Conservation (phyloP, 2,888 invertebrate species). For the Pediacus dermestoides region DNA sequence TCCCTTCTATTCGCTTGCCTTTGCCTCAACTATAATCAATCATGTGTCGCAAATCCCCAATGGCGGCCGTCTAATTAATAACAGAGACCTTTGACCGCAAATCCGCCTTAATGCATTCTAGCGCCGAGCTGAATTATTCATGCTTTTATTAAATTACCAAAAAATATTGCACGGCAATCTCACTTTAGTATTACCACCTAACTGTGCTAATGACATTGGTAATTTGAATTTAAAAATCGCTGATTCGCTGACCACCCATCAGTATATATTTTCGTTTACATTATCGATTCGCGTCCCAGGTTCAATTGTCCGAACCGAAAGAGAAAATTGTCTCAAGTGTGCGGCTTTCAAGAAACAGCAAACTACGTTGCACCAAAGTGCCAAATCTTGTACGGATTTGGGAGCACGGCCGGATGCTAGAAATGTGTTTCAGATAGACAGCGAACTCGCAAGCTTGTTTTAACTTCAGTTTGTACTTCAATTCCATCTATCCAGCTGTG, state of each 20-base stretch:
- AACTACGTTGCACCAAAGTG: slow-evolving; percentile 22
- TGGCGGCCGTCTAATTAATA: slow-evolving; percentile 28
- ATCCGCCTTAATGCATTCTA: slow-evolving; percentile 26
- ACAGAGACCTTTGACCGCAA: slow-evolving; percentile 28
- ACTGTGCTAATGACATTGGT: too few relatives aligned
- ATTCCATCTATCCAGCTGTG: slow-evolving; percentile 2
- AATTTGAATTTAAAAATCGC: too few relatives aligned
- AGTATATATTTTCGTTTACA: too few relatives aligned
- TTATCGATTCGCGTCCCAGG: too few relatives aligned
- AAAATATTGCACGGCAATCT: too few relatives aligned
- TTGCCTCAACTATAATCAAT: slow-evolving; percentile 25
- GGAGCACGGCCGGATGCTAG: slow-evolving; percentile 19
- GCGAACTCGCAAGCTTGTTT: background rate
- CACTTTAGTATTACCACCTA: too few relatives aligned
- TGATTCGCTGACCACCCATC: too few relatives aligned
- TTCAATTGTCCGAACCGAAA: slow-evolving; percentile 18
- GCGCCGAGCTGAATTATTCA: slow-evolving; percentile 16
- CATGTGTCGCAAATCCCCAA: slow-evolving; percentile 28
- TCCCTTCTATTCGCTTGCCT: slow-evolving; percentile 17
- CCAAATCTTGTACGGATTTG: slow-evolving; percentile 27
- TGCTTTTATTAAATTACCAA: slow-evolving; percentile 13
- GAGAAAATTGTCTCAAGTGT: slow-evolving; percentile 25
- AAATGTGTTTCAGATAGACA: slow-evolving; percentile 19
- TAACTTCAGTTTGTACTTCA: slow-evolving; percentile 6
- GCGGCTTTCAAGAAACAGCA: slow-evolving; percentile 18